These are phyloP conservation scores for Triplophysa tibetana DNA, from an alignment of 2,113 vertebrate genomes.

Conservation along the genomic window DNA sequence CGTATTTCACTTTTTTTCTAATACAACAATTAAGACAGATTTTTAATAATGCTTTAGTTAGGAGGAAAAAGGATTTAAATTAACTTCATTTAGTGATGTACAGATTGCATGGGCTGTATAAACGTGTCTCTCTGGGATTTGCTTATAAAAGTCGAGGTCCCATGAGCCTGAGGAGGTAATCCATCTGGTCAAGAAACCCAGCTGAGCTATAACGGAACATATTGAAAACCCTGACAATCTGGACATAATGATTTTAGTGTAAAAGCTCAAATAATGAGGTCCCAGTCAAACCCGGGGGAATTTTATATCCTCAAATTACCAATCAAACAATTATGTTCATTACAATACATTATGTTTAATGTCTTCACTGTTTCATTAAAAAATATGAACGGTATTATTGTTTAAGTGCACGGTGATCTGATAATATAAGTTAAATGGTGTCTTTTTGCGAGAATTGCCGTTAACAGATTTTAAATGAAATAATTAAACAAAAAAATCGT, in stretches of 20 bases:
- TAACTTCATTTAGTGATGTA: slow-evolving; percentile 31
- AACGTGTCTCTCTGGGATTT: slow-evolving; percentile 46
- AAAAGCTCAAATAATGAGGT: slow-evolving; percentile 57
- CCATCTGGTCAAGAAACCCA: slow-evolving; percentile 58
- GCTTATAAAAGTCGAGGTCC: slow-evolving; percentile 50
- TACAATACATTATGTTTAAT: neutral
- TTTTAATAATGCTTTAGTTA: neutral
- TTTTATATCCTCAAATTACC: neutral
- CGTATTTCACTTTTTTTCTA: neutral
- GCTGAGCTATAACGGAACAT: slow-evolving; percentile 44
- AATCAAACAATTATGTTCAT: neutral
- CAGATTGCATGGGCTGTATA: slow-evolving; percentile 42
- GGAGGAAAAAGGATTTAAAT: slow-evolving; percentile 15
- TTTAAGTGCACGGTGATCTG: neutral
- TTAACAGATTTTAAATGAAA: neutral
- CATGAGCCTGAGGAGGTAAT: slow-evolving; percentile 54
- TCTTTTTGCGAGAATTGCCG: neutral
- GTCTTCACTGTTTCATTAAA: slow-evolving; percentile 5
- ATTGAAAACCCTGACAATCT: slow-evolving; percentile 52
- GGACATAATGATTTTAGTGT: slow-evolving; percentile 59
- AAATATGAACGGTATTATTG: neutral
- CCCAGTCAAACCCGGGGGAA: slow-evolving; percentile 3
- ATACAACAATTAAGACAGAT: neutral
- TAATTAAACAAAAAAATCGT: neutral
- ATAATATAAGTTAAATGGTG: neutral